A percentile compares a stretch with the other conserved stretches of the same genome.
Evolutionary conservation across 2,888 invertebrate genomes (phyloP).

Genomic region (Kryphioiulus occultus): DNA sequence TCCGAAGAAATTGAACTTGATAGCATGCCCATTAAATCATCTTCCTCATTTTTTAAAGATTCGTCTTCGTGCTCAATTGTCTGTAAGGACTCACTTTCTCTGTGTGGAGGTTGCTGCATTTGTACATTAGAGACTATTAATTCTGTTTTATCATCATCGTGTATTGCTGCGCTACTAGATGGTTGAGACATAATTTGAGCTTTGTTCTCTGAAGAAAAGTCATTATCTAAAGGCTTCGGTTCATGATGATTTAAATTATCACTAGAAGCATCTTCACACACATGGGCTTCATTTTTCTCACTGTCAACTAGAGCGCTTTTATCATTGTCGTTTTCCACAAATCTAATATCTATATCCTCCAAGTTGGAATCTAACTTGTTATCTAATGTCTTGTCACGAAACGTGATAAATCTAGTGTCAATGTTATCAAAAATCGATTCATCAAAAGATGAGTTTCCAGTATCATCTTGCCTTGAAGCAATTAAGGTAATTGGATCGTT

Average conservation of each 20-base stretch:
- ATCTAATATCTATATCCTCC: neutral
- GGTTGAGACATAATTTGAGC: neutral
- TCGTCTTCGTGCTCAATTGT: neutral
- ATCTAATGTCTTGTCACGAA: neutral
- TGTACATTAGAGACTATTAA: too few species aligned
- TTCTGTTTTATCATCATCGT: neutral
- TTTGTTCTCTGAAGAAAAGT: neutral
- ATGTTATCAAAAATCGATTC: slow-evolving; percentile 36
- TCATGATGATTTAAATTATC: neutral
- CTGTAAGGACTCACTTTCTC: neutral
- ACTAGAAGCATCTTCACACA: neutral
- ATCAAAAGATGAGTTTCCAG: neutral
- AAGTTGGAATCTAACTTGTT: neutral
- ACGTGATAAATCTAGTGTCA: slow-evolving; percentile 43
- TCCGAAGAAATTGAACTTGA: slow-evolving; percentile 38
- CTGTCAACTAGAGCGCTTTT: neutral
- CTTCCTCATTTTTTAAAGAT: slow-evolving; percentile 39
- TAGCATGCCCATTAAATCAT: slow-evolving; percentile 48
- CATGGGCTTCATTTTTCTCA: neutral
- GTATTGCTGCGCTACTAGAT: neutral
- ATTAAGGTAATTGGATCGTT: neutral
- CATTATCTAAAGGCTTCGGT: neutral
- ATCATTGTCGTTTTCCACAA: neutral
- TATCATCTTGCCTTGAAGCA: neutral
- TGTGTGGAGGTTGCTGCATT: neutral